Percentiles rank a stretch among this genome's conserved stretches.
phyloP scores from a whole-genome alignment of 2,113 vertebrate genomes.

The Excalfactoria chinensis region DNA sequence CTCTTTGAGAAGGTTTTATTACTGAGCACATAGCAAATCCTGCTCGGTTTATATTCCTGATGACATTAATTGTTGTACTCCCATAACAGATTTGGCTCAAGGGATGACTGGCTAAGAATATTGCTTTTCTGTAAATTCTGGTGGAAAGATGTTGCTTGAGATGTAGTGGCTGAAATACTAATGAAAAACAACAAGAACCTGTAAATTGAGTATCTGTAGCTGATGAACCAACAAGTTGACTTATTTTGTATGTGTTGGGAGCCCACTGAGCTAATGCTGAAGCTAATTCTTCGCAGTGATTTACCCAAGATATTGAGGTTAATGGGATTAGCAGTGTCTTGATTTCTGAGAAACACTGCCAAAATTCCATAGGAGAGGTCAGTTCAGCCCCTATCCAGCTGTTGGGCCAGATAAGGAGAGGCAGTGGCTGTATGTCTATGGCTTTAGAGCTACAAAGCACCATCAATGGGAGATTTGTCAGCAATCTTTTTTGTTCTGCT shows the following conservation, averaged over 20 bases:
- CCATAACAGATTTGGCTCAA: not conserved
- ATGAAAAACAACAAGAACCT: no score
- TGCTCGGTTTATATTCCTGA: not conserved
- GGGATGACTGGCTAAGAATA: not conserved
- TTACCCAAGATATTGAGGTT: not conserved
- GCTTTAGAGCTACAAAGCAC: not conserved
- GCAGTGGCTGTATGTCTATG: not conserved
- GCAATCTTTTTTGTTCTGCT: not conserved
- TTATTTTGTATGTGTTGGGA: not conserved
- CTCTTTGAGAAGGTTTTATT: conserved; percentile 1
- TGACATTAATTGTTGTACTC: not conserved
- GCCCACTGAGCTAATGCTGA: not conserved
- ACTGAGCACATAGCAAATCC: not conserved
- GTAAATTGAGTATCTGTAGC: not conserved
- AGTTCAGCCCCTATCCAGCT: not conserved
- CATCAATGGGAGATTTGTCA: not conserved
- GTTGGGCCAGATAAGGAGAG: not conserved
- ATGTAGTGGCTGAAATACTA: not conserved
- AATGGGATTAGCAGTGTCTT: not conserved
- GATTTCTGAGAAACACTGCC: not conserved
- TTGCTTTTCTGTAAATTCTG: not conserved
- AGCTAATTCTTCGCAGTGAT: not conserved
- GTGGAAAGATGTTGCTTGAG: not conserved
- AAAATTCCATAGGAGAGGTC: not conserved
- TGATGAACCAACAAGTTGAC: not conserved